Base-by-base conservation (phyloP, 2,113 vertebrate species). In the Acrocephalus kingi region DNA sequence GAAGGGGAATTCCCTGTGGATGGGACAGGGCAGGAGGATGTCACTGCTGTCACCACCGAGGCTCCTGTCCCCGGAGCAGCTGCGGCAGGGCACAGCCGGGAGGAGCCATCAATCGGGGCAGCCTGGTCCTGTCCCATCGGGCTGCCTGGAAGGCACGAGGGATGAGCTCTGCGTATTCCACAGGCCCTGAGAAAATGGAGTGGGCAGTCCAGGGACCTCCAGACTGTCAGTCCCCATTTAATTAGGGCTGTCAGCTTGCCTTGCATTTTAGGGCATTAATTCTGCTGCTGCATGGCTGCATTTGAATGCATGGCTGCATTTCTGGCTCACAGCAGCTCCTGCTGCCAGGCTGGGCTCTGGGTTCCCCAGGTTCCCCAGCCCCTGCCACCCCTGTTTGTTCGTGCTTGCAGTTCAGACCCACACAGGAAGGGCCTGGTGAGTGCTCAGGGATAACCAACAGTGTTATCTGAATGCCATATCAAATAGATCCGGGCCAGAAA, bases 401-500 rank as follows among this genome's bases (percentile, higher is more conserved):
- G 55, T 84, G 31, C 77, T 55, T 55, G 27, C 41, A 49, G 68
- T 58, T 82, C 33, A 41, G 84, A 33, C 91, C n/a, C n/a, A n/a
- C n/a, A n/a, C 88, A 91, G 87, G 90, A 94, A 90, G 37, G 4
- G 11, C 63, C 58, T 8, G 13, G 64, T 46, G 74, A 68, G n/a
- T 15, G 41, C 79, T 68, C 92, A 75, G 77, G 76, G 89, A 91
- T 69, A 75, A 85, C 61, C 80, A 87, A 12, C 68, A 69, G n/a
- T 0, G 3, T 75, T 89, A 88, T 92, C 82, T 87, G 72, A 94
- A 84, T 82, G 46, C 81, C 73, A 51, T 75, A 84, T 66, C 94
- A 73, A 87, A 87, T 56, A 92, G 89, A 81, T 94, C 83, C 37
- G 91, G 96, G 85, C 81, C 95, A 96, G 95, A 88, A 93, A 78